Base-by-base conservation (phyloP, 2,797 vertebrate species). In the Lagodon rhomboides region DNA sequence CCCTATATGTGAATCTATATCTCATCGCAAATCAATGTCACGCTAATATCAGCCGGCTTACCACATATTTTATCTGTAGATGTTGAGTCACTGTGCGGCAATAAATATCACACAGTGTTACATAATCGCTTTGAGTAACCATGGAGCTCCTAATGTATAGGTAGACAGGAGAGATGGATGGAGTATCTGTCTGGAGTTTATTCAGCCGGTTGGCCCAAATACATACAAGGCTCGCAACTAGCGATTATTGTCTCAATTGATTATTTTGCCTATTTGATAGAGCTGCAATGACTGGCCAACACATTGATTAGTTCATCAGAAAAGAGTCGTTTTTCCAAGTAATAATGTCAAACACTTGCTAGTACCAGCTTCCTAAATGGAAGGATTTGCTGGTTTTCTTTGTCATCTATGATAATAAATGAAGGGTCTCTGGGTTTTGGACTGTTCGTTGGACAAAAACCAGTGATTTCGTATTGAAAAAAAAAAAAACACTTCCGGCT, bases 61-160 rank as follows among this genome's bases (percentile, higher is more conserved):
- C 68, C 86, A 83, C 83, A 87, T 76, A 83, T 82, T 87, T 88
- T 53, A 86, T 87, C 82, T 79, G 41, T 77, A 70, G 75, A 80
- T 89, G 89, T 92, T 92, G 90, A 92, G 91, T 94, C 93, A 92
- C 86, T 23, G 88, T 78, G 90, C 82, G 15, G 87, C 84, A 91
- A 89, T 89, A 90, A 87, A 91, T 91, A 91, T 91, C 87, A 79
- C 88, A 86, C 78, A 0, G 80, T 82, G 86, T 93, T 93, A 91
- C 87, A 86, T 92, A 92, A 94, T 87, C 41, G 7, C 80, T 78
- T 75, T 44, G 75, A 81, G 89, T 91, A 87, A 88, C 90, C 92
- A 90, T 91, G 91, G 90, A 83, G 90, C 85, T 81, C 43, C 43
- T 75, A 83, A 91, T 77, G 83, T 91, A 92, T 83, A 88, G 87